Conservation (phyloP, 2,113 vertebrate species). For the Bungarus multicinctus region DNA sequence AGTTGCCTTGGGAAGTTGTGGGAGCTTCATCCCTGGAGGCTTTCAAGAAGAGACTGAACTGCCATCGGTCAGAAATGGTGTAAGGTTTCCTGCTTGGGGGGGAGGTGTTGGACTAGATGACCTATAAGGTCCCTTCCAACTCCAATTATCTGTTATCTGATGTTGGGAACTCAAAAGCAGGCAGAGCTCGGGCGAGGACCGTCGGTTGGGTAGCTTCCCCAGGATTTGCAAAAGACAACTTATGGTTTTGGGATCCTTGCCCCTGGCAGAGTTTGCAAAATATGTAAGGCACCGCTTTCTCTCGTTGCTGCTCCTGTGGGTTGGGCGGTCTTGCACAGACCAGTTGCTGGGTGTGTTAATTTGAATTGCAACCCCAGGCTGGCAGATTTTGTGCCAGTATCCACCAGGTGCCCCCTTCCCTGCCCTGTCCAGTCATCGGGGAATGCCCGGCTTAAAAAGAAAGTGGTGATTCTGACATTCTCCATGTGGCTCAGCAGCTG, state of each 20-base stretch:
- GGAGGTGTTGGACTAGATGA: too few species aligned
- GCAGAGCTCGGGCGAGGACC: not conserved
- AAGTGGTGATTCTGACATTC: not conserved
- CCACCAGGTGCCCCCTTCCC: not conserved
- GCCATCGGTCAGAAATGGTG: too few species aligned
- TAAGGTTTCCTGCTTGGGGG: too few species aligned
- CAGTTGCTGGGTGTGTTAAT: not conserved
- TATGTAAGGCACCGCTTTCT: not conserved
- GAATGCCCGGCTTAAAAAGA: not conserved
- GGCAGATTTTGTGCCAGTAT: not conserved
- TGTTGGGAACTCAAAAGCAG: not conserved
- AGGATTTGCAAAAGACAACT: not conserved
- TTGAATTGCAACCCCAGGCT: not conserved
- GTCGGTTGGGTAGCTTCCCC: not conserved
- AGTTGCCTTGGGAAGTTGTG: too few species aligned
- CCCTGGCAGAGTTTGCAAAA: not conserved
- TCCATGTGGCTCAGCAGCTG: not conserved
- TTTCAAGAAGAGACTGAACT: too few species aligned
- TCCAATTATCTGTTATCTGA: too few species aligned
- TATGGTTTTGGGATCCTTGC: not conserved
- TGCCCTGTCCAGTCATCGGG: not conserved
- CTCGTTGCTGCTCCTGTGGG: not conserved
- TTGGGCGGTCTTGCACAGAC: not conserved
- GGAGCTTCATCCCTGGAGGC: too few species aligned
- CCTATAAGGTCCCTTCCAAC: too few species aligned